Percentiles rank a stretch among this genome's conserved stretches.
phyloP scores from a whole-genome alignment of 2,888 invertebrate species.

The Camptogramma bilineatum region DNA sequence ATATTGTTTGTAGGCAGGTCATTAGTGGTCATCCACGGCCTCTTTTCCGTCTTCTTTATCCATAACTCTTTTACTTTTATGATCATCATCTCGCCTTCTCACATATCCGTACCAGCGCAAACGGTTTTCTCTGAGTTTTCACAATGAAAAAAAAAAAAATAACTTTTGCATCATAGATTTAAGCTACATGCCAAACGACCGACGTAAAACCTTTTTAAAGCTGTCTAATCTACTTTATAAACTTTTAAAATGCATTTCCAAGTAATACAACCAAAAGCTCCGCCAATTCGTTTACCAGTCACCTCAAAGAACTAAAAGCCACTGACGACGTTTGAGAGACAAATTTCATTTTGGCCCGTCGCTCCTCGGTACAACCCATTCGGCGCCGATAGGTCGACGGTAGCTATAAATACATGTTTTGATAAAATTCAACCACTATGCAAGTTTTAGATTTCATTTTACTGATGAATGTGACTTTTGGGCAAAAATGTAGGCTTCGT shows the following conservation, averaged over 20 bases:
- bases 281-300: conserved; percentile 23
- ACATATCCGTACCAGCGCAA: no score
- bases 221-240: background rate
- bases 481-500: no score
- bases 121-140: no score
- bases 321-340: conserved; percentile 29
- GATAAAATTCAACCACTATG: background rate
- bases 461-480: no score
- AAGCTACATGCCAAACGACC: background rate
- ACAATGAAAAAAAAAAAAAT: no score
- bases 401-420: conserved; percentile 1
- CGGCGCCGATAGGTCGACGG: conserved; percentile 8
- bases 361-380: conserved; percentile 17
- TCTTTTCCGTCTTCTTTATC: no score
- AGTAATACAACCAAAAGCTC: conserved; percentile 17
- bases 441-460: no score
- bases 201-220: background rate
- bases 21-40: no score
- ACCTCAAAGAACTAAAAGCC: conserved; percentile 30
- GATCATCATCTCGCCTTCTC: no score
- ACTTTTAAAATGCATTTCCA: conserved; percentile 21
- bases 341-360: conserved; percentile 38
- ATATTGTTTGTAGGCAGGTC: no score
- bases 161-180: background rate
- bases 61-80: no score